Evolutionary conservation across 2,888 invertebrate species (phyloP), one percentile per base, ranked within the genome.

Genomic region (Heteromurus nitidus): DNA sequence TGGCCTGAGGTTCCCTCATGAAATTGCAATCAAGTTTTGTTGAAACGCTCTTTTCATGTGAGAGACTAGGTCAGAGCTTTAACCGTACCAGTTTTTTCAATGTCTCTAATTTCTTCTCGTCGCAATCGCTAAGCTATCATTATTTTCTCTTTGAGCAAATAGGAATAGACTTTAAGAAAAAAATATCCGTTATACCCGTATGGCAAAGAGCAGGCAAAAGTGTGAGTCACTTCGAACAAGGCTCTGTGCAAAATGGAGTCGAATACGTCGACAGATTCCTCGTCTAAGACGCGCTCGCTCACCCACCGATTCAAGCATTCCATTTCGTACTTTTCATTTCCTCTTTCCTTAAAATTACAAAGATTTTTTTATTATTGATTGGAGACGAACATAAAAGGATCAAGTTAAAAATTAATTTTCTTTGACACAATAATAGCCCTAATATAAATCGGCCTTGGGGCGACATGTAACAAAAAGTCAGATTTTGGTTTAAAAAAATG

Each of bases 241-340:
- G 82, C 69, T 18, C 74, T 80, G 42, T 85, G 84, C 13, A 85
- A 30, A 60, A 85, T 67, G 7, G 80, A 68, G 47, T 83, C 77
- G 18, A 85, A 67, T 42, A 80, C 26, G 55, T 83, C 83, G 16
- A 18, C 58, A 0, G 80, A 75, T 58, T 82, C 83, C 20, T 82
- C 73, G 20, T 82, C 70, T 30, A 83, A 65, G 16, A 65, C 42
- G 24, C 36, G 70, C 26, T 82, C 64, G 28, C 36, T 80, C 58
- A 84, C 22, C 36, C 31, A 53, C 13, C 69, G 67, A 44, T 82
- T 82, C 22, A 82, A 22, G 3, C 31, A 7, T 42, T 77, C 77
- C 31, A 69, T 79, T 18, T 80, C 79, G 20, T 11, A 28, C 18
- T 30, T 53, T 20, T 79, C 70, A 20, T 73, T 82, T 24, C 69